Evolutionary conservation across 2,888 invertebrate genomes (phyloP), one percentile per base, ranked within the genome.

Genomic region (Trissoscelio sp.): DNA sequence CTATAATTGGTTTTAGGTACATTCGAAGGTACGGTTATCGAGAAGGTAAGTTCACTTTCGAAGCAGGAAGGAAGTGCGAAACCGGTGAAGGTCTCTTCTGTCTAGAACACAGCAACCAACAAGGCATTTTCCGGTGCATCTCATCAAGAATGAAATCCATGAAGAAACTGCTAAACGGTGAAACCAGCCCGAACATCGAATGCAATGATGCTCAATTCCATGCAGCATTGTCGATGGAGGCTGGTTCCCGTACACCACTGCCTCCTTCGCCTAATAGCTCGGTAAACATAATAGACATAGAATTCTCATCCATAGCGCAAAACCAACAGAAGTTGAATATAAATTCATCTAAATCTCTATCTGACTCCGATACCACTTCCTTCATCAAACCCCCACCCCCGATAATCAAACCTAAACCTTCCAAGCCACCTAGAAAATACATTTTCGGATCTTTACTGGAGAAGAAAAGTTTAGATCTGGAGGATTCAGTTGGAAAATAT

Each of bases 21-120:
- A 96, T 97, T 83, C 93, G 97, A 79, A 93, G 96, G 79, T 97
- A 97, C 91, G 97, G 97, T n/a, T 96, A 96, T 87, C 94, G 96
- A 85, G 95, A 95, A 89, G 96, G 96, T 44, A 96, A 95, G 91
- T 97, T 97, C 88, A 96, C 96, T 34, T 97, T 97, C 91, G 97
- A 97, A 92, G 97, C 97, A 16, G 97, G 97, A 0, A 93, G 97
- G 75, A 97, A 96, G 91, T 97, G 97, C 92, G 95, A 95, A 84
- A 96, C 96, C 0, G 97, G 97, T 0, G 97, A 97, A 92, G 97
- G 97, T 0, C 94, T 94, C 3, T 97, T 97, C 87, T 95, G 95
- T 73, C 91, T 97, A 78, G 96, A 96, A 88, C 96, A 97, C 89
- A 94, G 94, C 44, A 96, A 96, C 89, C 96, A 96, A 82, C 95